Conservation (phyloP, 2,797 vertebrate genomes). For the Notoglanidium macrostoma region DNA sequence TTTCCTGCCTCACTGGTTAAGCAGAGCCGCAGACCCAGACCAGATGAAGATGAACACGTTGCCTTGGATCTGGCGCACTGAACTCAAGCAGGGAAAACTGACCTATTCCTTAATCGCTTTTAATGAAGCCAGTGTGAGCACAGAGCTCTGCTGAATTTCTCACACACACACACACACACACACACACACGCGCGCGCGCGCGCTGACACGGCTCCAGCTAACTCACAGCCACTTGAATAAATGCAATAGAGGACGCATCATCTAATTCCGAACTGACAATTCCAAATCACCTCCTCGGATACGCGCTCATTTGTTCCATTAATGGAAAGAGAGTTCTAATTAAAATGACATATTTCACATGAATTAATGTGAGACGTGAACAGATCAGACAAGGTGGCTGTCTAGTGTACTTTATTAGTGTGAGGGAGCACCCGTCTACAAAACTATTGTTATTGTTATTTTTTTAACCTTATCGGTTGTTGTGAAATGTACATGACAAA, state of each 20-base stretch:
- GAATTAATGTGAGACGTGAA: slow-evolving; percentile 69
- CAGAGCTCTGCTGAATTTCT: slow-evolving; percentile 61
- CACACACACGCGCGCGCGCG: slow-evolving; percentile 44
- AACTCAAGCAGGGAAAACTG: slow-evolving; percentile 69
- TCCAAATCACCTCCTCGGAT: slow-evolving; percentile 69
- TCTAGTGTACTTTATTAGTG: slow-evolving; percentile 54
- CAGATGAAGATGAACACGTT: slow-evolving; percentile 66
- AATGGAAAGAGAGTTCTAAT: slow-evolving; percentile 66
- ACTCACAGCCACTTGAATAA: slow-evolving; percentile 58
- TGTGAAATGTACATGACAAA: background rate
- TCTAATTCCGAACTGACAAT: slow-evolving; percentile 69
- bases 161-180: slow-evolving; percentile 52
- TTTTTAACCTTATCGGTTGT: background rate
- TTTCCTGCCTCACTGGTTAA: slow-evolving; percentile 65
- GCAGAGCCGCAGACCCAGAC: slow-evolving; percentile 55
- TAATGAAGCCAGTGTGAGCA: slow-evolving; percentile 76
- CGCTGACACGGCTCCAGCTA: slow-evolving; percentile 15
- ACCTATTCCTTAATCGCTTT: slow-evolving; percentile 77
- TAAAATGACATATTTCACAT: slow-evolving; percentile 9
- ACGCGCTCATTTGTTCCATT: slow-evolving; percentile 74
- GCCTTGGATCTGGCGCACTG: slow-evolving; percentile 53
- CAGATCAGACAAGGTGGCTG: slow-evolving; percentile 60
- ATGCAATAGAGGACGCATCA: slow-evolving; percentile 65
- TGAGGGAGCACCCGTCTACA: background rate
- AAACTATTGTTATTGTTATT: background rate